Evolutionary conservation across 2,797 vertebrate genomes (phyloP).

Genomic region (Peromyscus attwateri): DNA sequence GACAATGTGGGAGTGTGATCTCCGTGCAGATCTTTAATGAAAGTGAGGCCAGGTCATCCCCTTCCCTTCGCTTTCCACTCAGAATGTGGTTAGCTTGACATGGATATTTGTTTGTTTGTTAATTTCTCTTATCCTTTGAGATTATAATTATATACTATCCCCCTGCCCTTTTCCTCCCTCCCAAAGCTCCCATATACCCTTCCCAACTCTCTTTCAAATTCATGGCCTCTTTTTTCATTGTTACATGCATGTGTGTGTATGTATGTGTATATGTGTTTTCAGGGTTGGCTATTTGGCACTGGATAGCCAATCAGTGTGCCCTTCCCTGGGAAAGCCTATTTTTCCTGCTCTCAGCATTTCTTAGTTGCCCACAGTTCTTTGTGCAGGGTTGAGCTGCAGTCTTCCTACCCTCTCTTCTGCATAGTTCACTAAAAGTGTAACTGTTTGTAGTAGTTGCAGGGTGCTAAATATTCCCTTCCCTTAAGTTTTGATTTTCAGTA

Average conservation of each 20-base stretch:
- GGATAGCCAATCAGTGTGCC: background rate
- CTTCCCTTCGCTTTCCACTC: background rate
- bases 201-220: background rate
- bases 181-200: background rate
- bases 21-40: background rate
- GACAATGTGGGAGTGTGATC: background rate
- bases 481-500: conserved; percentile 56
- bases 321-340: background rate
- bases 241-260: background rate
- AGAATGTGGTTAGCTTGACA: background rate
- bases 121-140: background rate
- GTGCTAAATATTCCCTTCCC: background rate
- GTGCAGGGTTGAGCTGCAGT: background rate
- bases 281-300: background rate
- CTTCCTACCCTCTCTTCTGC: background rate
- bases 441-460: background rate
- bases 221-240: background rate
- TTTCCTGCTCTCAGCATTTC: background rate
- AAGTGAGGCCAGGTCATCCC: background rate
- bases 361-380: background rate
- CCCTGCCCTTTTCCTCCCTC: no score
- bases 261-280: background rate
- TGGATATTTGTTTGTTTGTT: background rate
- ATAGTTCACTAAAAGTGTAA: background rate
- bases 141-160: background rate